Evolutionary conservation across 2,113 vertebrate genomes (phyloP).

Genomic region (Atrichornis clamosus): DNA sequence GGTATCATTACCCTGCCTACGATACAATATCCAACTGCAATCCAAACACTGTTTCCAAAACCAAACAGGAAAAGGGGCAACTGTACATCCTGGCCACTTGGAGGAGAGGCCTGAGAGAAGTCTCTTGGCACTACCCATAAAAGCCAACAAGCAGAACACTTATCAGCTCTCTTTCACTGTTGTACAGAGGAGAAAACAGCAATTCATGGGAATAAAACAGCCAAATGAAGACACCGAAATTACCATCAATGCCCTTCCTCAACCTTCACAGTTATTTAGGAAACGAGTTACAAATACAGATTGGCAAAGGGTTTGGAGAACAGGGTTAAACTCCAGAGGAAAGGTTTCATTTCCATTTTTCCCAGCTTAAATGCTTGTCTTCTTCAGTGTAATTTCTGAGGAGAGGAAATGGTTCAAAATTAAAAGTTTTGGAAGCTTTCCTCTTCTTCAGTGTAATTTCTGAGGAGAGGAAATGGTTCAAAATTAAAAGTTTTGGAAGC

Average conservation of each 20-base stretch:
- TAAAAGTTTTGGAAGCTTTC: conserved; percentile 48
- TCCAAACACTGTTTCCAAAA: neutral
- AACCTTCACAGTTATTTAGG: conserved; percentile 29
- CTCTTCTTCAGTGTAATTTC: conserved; percentile 32
- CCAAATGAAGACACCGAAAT: conserved; percentile 20
- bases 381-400: conserved; percentile 32
- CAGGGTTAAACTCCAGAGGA: conserved; percentile 31
- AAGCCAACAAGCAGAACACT: conserved; percentile 42
- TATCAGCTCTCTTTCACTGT: conserved; percentile 1
- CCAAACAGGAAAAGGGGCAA: conserved; percentile 34
- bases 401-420: conserved; percentile 34
- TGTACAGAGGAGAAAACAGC: conserved; percentile 6
- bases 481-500: conserved; percentile 50
- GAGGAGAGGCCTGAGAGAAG: neutral
- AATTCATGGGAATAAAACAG: conserved; percentile 34
- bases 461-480: conserved; percentile 22
- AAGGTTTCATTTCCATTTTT: conserved; percentile 51
- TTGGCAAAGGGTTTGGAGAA: neutral
- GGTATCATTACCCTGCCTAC: neutral
- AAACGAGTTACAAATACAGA: conserved; percentile 21
- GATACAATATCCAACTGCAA: neutral
- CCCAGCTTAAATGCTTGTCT: conserved; percentile 12
- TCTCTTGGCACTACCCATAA: neutral
- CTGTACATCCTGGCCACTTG: neutral
- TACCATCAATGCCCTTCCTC: conserved; percentile 30